phyloP scores from a whole-genome alignment of 2,797 vertebrate genomes.

The Petrocephalus schoutedeni region DNA sequence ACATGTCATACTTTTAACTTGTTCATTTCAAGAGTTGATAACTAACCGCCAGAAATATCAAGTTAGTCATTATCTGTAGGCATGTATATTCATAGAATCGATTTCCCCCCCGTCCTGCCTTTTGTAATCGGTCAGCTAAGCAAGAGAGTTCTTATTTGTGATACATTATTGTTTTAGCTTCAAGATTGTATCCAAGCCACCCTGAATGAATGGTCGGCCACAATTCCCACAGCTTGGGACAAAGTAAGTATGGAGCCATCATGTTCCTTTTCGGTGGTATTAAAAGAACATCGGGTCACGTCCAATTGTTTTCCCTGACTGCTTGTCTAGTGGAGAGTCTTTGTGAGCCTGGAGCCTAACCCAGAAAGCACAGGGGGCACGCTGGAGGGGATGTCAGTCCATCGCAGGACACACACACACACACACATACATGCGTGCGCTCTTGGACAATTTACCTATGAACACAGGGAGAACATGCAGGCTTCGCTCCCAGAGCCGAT shows the following conservation, averaged over 20 bases:
- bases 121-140: background rate
- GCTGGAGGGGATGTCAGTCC: background rate
- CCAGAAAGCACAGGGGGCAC: background rate
- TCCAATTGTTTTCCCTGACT: background rate
- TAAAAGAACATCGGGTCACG: background rate
- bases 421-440: background rate
- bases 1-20: background rate
- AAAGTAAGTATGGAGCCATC: slow-evolving; percentile 50
- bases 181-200: slow-evolving; percentile 90
- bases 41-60: background rate
- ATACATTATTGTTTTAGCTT: slow-evolving; percentile 64
- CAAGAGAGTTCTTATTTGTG: background rate
- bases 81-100: background rate
- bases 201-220: slow-evolving; percentile 80
- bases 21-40: background rate
- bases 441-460: background rate
- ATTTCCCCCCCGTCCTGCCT: background rate
- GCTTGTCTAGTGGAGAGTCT: background rate
- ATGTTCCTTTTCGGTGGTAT: background rate
- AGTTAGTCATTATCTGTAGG: background rate
- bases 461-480: background rate
- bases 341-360: background rate
- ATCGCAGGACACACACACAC: background rate
- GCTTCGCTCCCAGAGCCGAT: background rate
- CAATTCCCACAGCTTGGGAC: slow-evolving; percentile 56